Base-by-base conservation (phyloP, 1,140 invertebrate genomes). In the Hylaeus anthracinus region DNA sequence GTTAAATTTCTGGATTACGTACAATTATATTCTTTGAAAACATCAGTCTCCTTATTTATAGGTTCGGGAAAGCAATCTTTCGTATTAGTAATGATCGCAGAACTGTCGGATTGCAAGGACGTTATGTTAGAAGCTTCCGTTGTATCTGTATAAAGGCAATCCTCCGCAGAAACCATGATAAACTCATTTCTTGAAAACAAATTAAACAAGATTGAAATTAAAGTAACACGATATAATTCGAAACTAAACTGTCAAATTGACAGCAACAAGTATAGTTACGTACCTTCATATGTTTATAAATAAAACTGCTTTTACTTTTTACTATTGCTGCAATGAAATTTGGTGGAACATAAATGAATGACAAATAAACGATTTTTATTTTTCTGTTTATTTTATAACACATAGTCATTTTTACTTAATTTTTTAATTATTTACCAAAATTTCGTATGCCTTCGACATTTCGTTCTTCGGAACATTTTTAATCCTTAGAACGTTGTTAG, bases 91-190 rank as follows among this genome's bases (percentile, higher is more conserved):
- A 48, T 53, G 15, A 8, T 65, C 9, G 43, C 58, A n/a, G 64
- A 83, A 79, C 41, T 80, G 48, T 91, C 88, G 1, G 87, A 73
- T 26, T 70, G 78, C 39, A 89, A 79, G 8, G 90, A 90, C 5
- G 88, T 86, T 72, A 86, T 14, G 76, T 91, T 88, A 1, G 88
- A 89, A 41, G 80, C 82, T 66, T 90, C 90, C 5, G 90, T 86
- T 3, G 84, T 82, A 56, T 92, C 91, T 0, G 87, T 85, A 45
- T 70, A 89, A 55, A 74, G 83, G 63, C 67, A 85, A 60, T 88
- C 86, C 26, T 88, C 86, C 55, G 84, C 85, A 15, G 65, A 73
- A 69, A 81, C 73, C 89, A 91, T 91, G 26, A 65, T 78, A 58
- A 83, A 73, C 61, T 9, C 77, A 77, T 83, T 63, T 83, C 55